These are phyloP conservation scores for Nasonia longicornis DNA, from an alignment of 1,140 invertebrate species.

Conservation along the genomic window DNA sequence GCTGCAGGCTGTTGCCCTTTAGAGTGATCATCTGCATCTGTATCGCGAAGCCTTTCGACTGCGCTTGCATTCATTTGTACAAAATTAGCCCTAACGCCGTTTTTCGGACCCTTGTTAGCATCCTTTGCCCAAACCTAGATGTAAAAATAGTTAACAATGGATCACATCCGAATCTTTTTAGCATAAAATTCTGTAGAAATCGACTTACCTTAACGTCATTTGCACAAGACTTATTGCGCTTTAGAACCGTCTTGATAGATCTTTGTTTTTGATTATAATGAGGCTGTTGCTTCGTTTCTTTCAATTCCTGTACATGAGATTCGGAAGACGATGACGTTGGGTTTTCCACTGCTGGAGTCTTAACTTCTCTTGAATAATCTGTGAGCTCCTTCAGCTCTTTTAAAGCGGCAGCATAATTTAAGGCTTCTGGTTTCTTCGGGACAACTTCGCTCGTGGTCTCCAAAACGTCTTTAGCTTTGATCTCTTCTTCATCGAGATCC, in stretches of 20 bases:
- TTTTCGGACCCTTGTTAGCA: conserved; percentile 30
- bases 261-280: conserved; percentile 40
- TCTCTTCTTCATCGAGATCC: conserved; percentile 55
- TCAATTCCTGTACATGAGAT: conserved; percentile 25
- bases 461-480: conserved; percentile 28
- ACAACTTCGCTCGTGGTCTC: conserved; percentile 20
- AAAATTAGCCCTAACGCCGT: conserved; percentile 32
- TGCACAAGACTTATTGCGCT: conserved; percentile 41
- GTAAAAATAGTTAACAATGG: not conserved
- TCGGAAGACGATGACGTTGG: conserved; percentile 31
- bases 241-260: conserved; percentile 40
- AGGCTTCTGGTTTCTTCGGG: conserved; percentile 34
- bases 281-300: conserved; percentile 35
- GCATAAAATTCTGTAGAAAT: not conserved
- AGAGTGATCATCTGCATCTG: conserved; percentile 21
- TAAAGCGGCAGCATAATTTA: conserved; percentile 33
- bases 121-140: conserved; percentile 33
- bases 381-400: conserved; percentile 29
- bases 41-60: conserved; percentile 33
- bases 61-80: conserved; percentile 22
- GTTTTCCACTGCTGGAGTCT: conserved; percentile 25
- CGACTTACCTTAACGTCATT: conserved; percentile 37
- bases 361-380: conserved; percentile 33
- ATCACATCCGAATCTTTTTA: not conserved
- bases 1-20: conserved; percentile 19